Conservation (phyloP, 2,113 vertebrate species). For the Damaliscus lunatus region DNA sequence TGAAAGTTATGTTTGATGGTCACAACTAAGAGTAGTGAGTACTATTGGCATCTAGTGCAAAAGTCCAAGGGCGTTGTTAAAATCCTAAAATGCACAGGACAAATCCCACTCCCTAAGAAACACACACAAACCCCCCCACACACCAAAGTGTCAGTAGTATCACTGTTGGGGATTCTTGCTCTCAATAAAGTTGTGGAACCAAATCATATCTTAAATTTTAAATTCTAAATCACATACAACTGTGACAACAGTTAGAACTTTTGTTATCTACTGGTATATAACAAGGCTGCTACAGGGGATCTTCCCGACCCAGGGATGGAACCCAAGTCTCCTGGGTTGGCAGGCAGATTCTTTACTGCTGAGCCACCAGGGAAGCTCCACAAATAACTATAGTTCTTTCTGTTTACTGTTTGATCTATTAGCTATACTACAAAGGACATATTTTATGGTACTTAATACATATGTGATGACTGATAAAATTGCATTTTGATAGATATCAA, state of each 20-base stretch:
- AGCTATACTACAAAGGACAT: neutral
- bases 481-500: neutral
- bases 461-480: neutral
- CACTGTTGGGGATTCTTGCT: neutral
- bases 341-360: neutral
- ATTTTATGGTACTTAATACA: neutral
- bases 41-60: neutral
- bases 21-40: neutral
- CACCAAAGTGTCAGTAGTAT: neutral
- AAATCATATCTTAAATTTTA: constrained; percentile 43
- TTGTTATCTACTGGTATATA: neutral
- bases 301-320: neutral
- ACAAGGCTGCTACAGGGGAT: neutral
- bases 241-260: neutral
- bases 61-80: neutral
- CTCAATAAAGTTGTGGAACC: constrained; percentile 45
- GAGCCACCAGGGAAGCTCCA: neutral
- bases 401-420: neutral
- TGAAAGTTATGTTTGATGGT: neutral
- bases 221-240: neutral
- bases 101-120: neutral
- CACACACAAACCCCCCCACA: neutral
- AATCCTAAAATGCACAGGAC: neutral
- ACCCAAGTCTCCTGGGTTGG: neutral
- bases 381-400: constrained; percentile 41